Conservation (phyloP, 2,888 invertebrate genomes). For the Deilephila porcellus region DNA sequence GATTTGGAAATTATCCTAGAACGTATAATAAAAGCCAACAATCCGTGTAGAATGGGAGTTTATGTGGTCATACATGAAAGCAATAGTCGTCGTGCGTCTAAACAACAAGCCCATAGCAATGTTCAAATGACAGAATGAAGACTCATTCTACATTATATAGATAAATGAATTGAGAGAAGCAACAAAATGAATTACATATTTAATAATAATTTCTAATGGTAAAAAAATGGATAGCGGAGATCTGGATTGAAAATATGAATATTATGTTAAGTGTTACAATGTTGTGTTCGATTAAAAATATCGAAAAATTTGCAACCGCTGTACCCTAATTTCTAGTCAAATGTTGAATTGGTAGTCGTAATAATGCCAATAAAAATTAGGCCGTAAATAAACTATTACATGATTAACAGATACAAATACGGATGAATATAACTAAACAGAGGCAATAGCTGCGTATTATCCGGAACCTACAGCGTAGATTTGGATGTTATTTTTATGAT, state of each 20-base stretch:
- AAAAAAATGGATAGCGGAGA: too few species aligned
- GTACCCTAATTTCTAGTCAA: too few species aligned
- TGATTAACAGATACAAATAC: too few species aligned
- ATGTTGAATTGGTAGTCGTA: too few species aligned
- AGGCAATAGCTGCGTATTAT: not conserved
- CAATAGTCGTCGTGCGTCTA: slow-evolving; percentile 6
- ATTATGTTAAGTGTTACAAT: too few species aligned
- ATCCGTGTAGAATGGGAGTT: slow-evolving; percentile 11
- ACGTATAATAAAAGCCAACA: slow-evolving; percentile 10
- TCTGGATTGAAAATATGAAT: too few species aligned
- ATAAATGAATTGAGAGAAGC: not conserved
- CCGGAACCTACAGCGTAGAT: not conserved
- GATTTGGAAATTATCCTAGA: slow-evolving; percentile 15
- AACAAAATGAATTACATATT: not conserved
- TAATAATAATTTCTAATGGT: not conserved
- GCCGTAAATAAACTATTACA: too few species aligned
- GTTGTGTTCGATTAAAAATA: too few species aligned
- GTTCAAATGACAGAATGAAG: not conserved
- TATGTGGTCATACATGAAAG: slow-evolving; percentile 13
- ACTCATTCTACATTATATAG: not conserved
- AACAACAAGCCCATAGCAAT: not conserved
- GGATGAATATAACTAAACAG: not conserved
- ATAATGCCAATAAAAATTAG: too few species aligned
- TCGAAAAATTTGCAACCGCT: too few species aligned
- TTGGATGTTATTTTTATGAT: not conserved